phyloP scores from a whole-genome alignment of 1,140 invertebrate species.

The Drosophila orosa region DNA sequence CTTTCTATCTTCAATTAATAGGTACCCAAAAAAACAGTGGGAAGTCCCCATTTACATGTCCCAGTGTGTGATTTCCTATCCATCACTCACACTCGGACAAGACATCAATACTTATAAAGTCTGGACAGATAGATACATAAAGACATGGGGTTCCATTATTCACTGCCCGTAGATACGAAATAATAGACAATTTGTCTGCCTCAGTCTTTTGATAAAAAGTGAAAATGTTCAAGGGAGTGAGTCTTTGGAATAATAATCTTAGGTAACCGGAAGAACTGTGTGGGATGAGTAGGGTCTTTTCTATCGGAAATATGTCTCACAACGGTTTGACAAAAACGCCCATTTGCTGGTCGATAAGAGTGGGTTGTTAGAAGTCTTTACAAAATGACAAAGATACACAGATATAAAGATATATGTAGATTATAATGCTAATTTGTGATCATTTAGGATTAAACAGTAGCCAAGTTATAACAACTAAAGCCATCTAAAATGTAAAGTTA shows the following conservation, averaged over 20 bases:
- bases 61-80: constrained; percentile 5
- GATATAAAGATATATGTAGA: neutral
- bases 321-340: constrained; percentile 16
- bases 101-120: constrained; percentile 2
- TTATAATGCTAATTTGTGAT: neutral
- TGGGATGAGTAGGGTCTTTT: constrained; percentile 18
- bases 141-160: constrained; percentile 55
- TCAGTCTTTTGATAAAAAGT: constrained; percentile 57
- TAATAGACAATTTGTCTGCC: constrained; percentile 56
- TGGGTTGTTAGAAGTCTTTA: neutral
- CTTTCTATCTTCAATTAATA: neutral
- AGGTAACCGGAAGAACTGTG: constrained; percentile 40
- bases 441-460: neutral
- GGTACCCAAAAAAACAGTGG: constrained; percentile 23
- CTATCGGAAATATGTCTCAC: constrained; percentile 31
- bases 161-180: constrained; percentile 41
- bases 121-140: constrained; percentile 25
- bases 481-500: neutral
- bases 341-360: constrained; percentile 1
- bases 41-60: constrained; percentile 30
- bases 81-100: constrained; percentile 10
- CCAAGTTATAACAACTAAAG: neutral
- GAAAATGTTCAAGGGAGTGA: constrained; percentile 30
- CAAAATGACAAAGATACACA: neutral
- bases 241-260: constrained; percentile 17